These are phyloP conservation scores for Astropecten irregularis DNA, from an alignment of 53 echinoderm and acorn worm genomes.

Conservation along the genomic window DNA sequence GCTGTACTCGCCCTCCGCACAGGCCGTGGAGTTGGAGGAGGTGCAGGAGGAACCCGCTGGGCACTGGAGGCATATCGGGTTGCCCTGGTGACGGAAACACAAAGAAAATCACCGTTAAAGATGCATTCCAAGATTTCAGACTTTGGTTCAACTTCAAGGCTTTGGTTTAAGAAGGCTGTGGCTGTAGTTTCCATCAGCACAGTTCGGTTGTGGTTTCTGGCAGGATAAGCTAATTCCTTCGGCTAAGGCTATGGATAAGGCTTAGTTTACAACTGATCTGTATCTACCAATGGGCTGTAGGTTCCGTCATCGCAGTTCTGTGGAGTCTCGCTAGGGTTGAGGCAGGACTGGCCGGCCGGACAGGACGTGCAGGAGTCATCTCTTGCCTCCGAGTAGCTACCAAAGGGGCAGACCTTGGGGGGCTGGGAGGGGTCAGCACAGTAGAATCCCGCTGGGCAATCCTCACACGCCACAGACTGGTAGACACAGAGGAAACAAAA, in stretches of 20 bases:
- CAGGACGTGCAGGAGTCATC: conserved; percentile 79
- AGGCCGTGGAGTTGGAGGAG: conserved; percentile 30
- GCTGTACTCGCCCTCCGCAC: conserved; percentile 69
- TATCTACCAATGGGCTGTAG: conserved; percentile 84
- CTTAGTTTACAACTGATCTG: no score
- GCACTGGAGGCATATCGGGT: conserved; percentile 71
- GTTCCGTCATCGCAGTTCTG: conserved; percentile 76
- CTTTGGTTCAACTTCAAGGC: no score
- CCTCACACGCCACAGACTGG: conserved; percentile 74
- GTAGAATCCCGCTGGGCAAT: conserved; percentile 90
- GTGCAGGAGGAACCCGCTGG: conserved; percentile 81
- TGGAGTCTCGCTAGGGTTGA: conserved; percentile 87
- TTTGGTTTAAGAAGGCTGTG: no score
- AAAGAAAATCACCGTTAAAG: background rate
- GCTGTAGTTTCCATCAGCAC: no score
- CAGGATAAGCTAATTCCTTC: no score
- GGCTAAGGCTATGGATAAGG: no score
- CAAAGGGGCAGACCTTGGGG: conserved; percentile 84
- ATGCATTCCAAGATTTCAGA: no score
- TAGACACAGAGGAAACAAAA: background rate
- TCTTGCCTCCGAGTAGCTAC: conserved; percentile 79
- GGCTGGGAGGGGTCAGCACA: conserved; percentile 73
- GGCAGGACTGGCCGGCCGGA: conserved; percentile 87
- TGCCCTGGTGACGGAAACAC: conserved; percentile 69
- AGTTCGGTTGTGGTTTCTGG: no score